phyloP scores from a whole-genome alignment of 2,113 vertebrate genomes.

The Butastur rufipennis region DNA sequence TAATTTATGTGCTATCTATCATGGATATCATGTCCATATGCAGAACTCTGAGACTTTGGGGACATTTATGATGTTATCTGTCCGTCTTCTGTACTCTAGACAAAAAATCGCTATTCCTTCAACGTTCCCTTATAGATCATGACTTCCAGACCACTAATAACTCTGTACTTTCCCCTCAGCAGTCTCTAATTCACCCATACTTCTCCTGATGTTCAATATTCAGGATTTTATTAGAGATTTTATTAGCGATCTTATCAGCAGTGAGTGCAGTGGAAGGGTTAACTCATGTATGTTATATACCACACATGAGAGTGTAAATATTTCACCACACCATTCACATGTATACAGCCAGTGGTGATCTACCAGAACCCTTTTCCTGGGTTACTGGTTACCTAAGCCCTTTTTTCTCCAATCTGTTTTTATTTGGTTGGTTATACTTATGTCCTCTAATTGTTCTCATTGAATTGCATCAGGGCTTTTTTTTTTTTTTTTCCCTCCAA shows the following conservation, averaged over 20 bases:
- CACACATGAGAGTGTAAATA: not conserved
- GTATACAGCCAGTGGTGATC: not conserved
- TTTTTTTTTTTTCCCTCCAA: not conserved
- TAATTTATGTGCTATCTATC: not conserved
- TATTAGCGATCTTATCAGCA: not conserved
- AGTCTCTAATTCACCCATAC: not conserved
- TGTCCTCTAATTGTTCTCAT: not conserved
- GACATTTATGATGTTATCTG: not conserved
- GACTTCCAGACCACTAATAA: not conserved
- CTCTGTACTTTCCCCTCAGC: not conserved
- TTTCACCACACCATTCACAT: not conserved
- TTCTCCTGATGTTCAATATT: not conserved
- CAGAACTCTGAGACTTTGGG: not conserved
- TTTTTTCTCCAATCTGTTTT: not conserved
- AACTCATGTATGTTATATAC: not conserved
- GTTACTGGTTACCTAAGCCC: not conserved
- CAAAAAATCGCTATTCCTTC: not conserved
- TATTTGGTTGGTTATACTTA: not conserved
- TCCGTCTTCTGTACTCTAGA: not conserved
- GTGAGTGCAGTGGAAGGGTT: not conserved
- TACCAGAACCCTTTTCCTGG: not conserved
- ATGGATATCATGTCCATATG: not conserved
- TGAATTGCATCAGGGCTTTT: not conserved
- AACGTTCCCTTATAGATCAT: not conserved
- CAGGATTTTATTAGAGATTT: not conserved